Evolutionary conservation across 2,888 invertebrate species (phyloP), one percentile per base, ranked within the genome.

Genomic region (Dione vanillae): DNA sequence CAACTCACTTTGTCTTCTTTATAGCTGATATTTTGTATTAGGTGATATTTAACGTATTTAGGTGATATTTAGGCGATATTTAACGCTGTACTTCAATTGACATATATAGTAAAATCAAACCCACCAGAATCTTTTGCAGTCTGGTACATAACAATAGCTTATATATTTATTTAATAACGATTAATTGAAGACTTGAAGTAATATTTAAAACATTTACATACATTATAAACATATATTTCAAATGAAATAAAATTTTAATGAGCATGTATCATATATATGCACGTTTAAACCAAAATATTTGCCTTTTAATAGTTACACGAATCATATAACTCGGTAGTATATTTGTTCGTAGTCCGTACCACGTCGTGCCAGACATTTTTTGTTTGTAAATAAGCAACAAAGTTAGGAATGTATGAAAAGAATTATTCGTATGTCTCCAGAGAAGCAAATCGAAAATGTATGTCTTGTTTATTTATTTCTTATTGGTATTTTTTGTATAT

Each of bases 291-390:
- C 56, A 56, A 40, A 56, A 40, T 56, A 56, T 56, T 56, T 56
- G 37, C 37, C 56, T 37, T 56, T 56, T 56, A 56, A 56, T 56
- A 56, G 56, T 56, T 12, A 56, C n/a, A 37, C 37, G 56, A 56
- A 40, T 12, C 56, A 12, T 0, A 27, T 27, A 3, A 56, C 16
- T 56, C 40, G 56, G 11, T 40, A 10, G n/a, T 37, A 20, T 37
- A 5, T 11, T 56, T 56, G 8, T 37, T 56, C 56, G 56, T 56
- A 56, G 14, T n/a, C 37, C 56, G 56, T 56, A 56, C 56, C 56
- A 56, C 56, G 16, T 16, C 56, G 56, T 56, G 40, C 37, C 56
- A 56, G 56, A 56, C 56, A 19, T 56, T 56, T 56, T 56, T 56
- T 56, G 16, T 16, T 37, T 37, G 16, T 12, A 37, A 56, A 56